A percentile compares a stretch with the other conserved stretches of the same genome.
Conservation (phyloP, 1,140 invertebrate species). For the Meloidogyne chitwoodi region DNA sequence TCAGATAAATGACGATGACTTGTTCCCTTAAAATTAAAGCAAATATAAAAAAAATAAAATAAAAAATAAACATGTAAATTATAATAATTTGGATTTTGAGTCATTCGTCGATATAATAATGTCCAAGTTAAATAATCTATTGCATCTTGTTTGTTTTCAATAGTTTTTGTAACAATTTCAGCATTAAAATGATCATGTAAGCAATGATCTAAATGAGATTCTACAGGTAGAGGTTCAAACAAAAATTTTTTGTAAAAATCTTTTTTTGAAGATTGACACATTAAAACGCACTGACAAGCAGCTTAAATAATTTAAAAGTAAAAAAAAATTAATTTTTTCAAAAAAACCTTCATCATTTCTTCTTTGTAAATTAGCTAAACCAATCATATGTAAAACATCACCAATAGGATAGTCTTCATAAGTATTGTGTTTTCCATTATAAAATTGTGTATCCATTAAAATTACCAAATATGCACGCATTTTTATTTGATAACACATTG, state of each 20-base stretch:
- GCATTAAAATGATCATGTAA: conserved; percentile 99
- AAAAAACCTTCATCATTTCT: conserved; percentile 79
- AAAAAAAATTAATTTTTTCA: not conserved
- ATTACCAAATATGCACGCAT: conserved; percentile 85
- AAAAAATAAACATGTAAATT: conserved; percentile 87
- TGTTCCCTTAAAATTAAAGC: conserved; percentile 61
- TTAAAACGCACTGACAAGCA: conserved; percentile 63
- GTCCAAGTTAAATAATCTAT: conserved; percentile 99
- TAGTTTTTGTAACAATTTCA: conserved; percentile 97
- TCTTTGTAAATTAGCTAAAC: conserved; percentile 72
- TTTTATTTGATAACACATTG: conserved; percentile 84
- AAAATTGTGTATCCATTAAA: conserved; percentile 94
- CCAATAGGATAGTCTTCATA: conserved; percentile 97
- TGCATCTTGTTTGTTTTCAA: conserved; percentile 99
- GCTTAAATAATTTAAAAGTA: conserved; percentile 47
- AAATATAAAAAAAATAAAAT: conserved; percentile 16
- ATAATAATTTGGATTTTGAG: conserved; percentile 99
- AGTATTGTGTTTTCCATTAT: conserved; percentile 81
- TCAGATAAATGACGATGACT: conserved; percentile 89
- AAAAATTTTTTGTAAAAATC: conserved; percentile 98
- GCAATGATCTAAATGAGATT: conserved; percentile 91
- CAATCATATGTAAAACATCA: conserved; percentile 95
- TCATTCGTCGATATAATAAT: conserved; percentile 89
- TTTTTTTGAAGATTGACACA: conserved; percentile 74
- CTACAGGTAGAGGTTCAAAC: conserved; percentile 93